Evolutionary conservation across 2,113 vertebrate species (phyloP), one percentile per base, ranked within the genome.

Genomic region (Equus quagga): DNA sequence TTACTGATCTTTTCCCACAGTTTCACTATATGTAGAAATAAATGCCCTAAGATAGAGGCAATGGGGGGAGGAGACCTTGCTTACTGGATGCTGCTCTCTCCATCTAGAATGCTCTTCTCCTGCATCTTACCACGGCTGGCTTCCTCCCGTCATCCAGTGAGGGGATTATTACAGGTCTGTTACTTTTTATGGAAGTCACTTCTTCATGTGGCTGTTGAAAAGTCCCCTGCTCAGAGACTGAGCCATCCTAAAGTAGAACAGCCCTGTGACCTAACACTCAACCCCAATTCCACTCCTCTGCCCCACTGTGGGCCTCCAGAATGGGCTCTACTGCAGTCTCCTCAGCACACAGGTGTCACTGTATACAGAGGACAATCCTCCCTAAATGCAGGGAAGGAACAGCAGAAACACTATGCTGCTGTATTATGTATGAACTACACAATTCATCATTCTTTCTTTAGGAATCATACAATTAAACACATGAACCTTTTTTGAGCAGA

Each of bases 361-460:
- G 18, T 3, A 4, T 2, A n/a, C 0, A 9, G 26, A 73, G 36
- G 46, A 44, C 62, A 28, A 28, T 15, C 36, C 51, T 54, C 51
- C 56, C 80, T 10, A n/a, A 41, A 12, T 1, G 5, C 17, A 3
- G 56, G 64, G 17, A 80, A 23, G 41, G 26, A 75, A 9, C 2
- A 41, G 44, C 36, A 64, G 31, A 33, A 9, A 11, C 2, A 11
- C 6, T 0, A 8, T 1, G 1, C n/a, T 9, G 24, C 28, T 73
- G 12, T 1, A 31, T 9, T 15, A 12, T 6, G 15, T 10, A n/a
- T 5, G 3, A 18, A 7, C 6, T 60, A 54, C 33, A 54, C 24
- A n/a, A 19, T 2, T 33, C 73, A 13, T 21, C 41, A 6, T 5
- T 51, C 56, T 28, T 21, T 46, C 62, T 44, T 72, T 26, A 83